A percentile compares a stretch with the other conserved stretches of the same genome.
Evolutionary conservation across 2,113 vertebrate species (phyloP).

Genomic region (Hippopotamus amphibius): DNA sequence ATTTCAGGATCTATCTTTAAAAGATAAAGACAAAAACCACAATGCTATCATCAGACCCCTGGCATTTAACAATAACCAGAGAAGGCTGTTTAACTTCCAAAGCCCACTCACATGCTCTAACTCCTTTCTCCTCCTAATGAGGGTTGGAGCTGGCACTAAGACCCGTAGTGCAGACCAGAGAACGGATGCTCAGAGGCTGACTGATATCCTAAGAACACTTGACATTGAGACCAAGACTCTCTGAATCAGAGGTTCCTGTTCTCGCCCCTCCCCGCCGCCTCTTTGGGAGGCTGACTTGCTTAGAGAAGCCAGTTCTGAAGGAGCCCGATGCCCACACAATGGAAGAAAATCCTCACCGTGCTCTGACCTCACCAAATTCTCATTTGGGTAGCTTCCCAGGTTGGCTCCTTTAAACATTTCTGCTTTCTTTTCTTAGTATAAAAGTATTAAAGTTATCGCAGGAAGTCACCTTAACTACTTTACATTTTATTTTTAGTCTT

Average conservation of each 20-base stretch:
- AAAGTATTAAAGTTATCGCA: neutral
- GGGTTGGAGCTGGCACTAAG: fast-evolving
- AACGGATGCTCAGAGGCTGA: fast-evolving
- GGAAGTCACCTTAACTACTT: neutral
- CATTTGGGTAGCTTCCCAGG: neutral
- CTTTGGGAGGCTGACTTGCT: neutral
- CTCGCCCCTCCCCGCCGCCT: too few relatives aligned
- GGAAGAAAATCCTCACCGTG: fast-evolving
- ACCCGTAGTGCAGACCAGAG: neutral
- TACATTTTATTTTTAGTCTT: neutral
- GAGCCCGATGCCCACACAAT: neutral
- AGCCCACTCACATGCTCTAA: neutral
- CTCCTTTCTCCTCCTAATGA: too few relatives aligned
- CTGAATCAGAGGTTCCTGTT: neutral
- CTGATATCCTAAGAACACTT: too few relatives aligned
- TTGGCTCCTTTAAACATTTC: neutral
- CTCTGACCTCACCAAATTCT: neutral
- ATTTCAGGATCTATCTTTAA: neutral
- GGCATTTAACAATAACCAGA: fast-evolving
- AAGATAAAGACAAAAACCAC: neutral
- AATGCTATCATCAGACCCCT: too few relatives aligned
- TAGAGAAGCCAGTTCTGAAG: neutral
- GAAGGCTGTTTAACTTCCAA: neutral
- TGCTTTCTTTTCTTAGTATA: neutral
- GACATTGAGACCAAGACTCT: fast-evolving